Base-by-base conservation (phyloP, 2,797 vertebrate species). In the Enteromius treurensis region DNA sequence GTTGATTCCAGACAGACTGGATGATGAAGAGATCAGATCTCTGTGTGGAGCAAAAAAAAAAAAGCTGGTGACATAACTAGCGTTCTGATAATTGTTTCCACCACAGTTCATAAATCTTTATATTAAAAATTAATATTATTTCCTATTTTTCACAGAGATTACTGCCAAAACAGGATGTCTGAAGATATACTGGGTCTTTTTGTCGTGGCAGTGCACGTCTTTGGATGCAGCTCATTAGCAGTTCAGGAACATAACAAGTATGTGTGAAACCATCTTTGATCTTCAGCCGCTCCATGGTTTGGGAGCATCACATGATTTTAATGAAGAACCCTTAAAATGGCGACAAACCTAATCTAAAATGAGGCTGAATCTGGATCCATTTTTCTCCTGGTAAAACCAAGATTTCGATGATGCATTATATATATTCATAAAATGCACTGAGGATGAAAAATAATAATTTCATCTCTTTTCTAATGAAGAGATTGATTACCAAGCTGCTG, bases 401-500 rank as follows among this genome's bases (percentile, higher is more conserved):
- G 14, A 1, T 51, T 79, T 37, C 2, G 9, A 40, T 37, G 7
- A n/a, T 10, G 47, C 40, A 69, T 69, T 32, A 75, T 45, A 8
- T n/a, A 8, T n/a, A 70, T 51, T 4, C 13, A 62, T 62, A 62
- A 32, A 79, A 64, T 65, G 8, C 71, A 55, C 32, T 11, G 23
- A 23, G 42, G 42, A 62, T 62, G 29, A 32, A 71, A 47, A 45
- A 73, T n/a, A 32, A 37, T 37, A 21, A 6, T 69, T 21, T 55
- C 2, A 21, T 55, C 68, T 77, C 7, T 55, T 51, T 51, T 68
- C 47, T 55, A 64, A 29, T 26, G 55, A 34, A 9, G 29, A 34
- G 45, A 68, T 11, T 69, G 14, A 80, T 68, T 23, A 76, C 2
- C 9, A 60, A 26, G 29, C n/a, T 15, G 37, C 69, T 69, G 85